Percentiles rank a stretch among this genome's conserved stretches.
These are phyloP conservation scores for Orussus abietinus DNA, from an alignment of 1,140 invertebrate genomes.

Conservation along the genomic window DNA sequence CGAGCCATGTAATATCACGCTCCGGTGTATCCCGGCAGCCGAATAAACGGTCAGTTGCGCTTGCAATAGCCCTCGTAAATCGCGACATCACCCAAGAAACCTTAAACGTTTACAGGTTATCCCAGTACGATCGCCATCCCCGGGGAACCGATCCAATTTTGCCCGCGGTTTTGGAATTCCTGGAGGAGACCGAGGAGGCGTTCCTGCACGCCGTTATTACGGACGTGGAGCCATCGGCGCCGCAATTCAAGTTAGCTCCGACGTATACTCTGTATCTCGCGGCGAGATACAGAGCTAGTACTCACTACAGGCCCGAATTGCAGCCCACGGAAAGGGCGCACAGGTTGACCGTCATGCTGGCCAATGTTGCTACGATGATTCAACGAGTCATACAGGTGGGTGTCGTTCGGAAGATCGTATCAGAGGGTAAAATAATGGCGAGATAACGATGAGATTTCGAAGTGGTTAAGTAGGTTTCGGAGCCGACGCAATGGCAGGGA, in stretches of 20 bases:
- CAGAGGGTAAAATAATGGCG: neutral
- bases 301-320: constrained; percentile 87
- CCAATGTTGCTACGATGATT: constrained; percentile 84
- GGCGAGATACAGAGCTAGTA: constrained; percentile 86
- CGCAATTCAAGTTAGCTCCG: constrained; percentile 84
- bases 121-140: constrained; percentile 56
- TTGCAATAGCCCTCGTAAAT: too few species aligned
- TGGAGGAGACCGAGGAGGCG: constrained; percentile 89
- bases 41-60: too few species aligned
- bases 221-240: constrained; percentile 79
- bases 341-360: constrained; percentile 81
- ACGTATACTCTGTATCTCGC: constrained; percentile 94
- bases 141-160: constrained; percentile 83
- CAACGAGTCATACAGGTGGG: constrained; percentile 75
- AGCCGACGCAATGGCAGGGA: too few species aligned
- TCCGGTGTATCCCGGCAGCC: too few species aligned
- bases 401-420: constrained; percentile 15
- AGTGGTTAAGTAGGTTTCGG: constrained; percentile 5
- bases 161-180: constrained; percentile 90
- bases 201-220: constrained; percentile 84
- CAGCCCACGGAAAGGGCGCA: constrained; percentile 87
- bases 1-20: too few species aligned
- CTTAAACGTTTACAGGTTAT: constrained; percentile 49
- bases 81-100: too few species aligned
- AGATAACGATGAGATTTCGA: constrained; percentile 17